phyloP scores from a whole-genome alignment of 2,888 invertebrate genomes.

The Apotomis betuletana region DNA sequence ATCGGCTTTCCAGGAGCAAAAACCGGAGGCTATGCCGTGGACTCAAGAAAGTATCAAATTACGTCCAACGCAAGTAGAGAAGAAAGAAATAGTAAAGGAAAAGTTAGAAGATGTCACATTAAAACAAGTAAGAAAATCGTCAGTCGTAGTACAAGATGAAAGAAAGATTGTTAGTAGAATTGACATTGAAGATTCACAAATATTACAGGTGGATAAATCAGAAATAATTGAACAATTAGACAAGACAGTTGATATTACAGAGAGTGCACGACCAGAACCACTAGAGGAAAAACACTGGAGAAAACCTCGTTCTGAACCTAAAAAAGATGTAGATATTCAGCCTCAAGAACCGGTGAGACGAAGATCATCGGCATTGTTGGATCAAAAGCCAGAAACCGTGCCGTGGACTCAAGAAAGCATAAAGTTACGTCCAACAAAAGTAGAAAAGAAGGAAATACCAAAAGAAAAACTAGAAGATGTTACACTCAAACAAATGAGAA shows the following conservation, averaged over 20 bases:
- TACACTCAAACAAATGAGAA: conserved; percentile 65
- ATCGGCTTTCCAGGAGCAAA: conserved; percentile 52
- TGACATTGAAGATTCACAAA: neutral
- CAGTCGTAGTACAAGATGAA: conserved; percentile 74
- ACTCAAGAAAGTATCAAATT: conserved; percentile 86
- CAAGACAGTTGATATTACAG: conserved; percentile 40
- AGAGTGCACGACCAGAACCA: conserved; percentile 36
- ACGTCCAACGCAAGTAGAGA: conserved; percentile 84
- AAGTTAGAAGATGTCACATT: conserved; percentile 75
- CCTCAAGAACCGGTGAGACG: conserved; percentile 30
- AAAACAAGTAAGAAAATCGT: conserved; percentile 68
- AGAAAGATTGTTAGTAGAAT: neutral
- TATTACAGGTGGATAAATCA: conserved; percentile 44
- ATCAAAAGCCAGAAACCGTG: conserved; percentile 65
- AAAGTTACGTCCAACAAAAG: conserved; percentile 84
- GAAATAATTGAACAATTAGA: conserved; percentile 47
- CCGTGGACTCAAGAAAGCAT: conserved; percentile 86
- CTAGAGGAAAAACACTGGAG: conserved; percentile 46
- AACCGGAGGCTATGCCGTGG: conserved; percentile 75
- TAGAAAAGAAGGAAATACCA: conserved; percentile 79
- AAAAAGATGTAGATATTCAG: conserved; percentile 39
- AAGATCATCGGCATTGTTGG: conserved; percentile 44
- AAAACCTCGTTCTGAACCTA: conserved; percentile 43
- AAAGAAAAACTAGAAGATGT: conserved; percentile 81
- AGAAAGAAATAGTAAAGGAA: conserved; percentile 80